phyloP scores from a whole-genome alignment of 2,888 invertebrate genomes.

The Caenorhabditis afra region DNA sequence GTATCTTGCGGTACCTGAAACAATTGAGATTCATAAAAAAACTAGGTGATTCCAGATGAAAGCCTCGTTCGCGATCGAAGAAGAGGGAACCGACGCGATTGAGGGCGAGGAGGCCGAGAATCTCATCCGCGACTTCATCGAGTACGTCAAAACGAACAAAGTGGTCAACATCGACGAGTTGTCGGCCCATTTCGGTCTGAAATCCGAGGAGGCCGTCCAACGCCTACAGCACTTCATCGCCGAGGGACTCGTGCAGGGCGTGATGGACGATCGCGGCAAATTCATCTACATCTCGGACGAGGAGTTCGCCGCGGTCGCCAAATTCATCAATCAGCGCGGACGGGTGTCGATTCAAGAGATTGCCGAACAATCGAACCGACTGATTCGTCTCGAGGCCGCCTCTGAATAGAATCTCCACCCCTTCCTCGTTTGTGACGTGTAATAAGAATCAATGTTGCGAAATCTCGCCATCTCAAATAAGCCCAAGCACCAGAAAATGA shows the following conservation, averaged over 20 bases:
- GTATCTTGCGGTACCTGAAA: slow-evolving; percentile 72
- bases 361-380: slow-evolving; percentile 92
- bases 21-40: background rate
- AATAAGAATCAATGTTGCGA: background rate
- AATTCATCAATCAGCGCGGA: slow-evolving; percentile 94
- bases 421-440: too few relatives aligned
- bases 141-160: slow-evolving; percentile 76
- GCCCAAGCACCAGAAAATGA: too few relatives aligned
- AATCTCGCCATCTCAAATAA: too few relatives aligned
- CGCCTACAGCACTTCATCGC: slow-evolving; percentile 90
- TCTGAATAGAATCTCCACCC: background rate
- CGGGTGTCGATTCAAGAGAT: slow-evolving; percentile 94
- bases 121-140: slow-evolving; percentile 75
- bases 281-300: slow-evolving; percentile 95
- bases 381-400: slow-evolving; percentile 86
- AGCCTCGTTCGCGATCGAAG: slow-evolving; percentile 77
- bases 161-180: slow-evolving; percentile 80
- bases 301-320: slow-evolving; percentile 93
- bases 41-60: slow-evolving; percentile 72
- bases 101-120: slow-evolving; percentile 77
- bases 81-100: slow-evolving; percentile 77
- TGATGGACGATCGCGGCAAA: slow-evolving; percentile 98
- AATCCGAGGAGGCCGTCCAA: slow-evolving; percentile 82
- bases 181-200: slow-evolving; percentile 75
- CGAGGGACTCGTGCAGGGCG: slow-evolving; percentile 91